Conservation (phyloP, 2,888 invertebrate genomes). For the Heliconius sara region DNA sequence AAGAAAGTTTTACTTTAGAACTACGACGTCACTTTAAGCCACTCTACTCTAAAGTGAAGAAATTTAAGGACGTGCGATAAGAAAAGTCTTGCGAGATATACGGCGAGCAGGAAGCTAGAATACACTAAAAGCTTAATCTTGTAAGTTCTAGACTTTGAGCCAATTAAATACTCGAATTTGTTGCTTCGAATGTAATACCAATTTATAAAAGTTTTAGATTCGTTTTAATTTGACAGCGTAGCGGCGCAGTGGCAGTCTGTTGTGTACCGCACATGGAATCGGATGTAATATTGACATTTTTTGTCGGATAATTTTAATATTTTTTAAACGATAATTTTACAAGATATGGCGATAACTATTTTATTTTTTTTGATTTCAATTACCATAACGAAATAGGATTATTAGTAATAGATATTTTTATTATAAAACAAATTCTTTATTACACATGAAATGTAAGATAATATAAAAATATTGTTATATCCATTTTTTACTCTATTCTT, state of each 20-base stretch:
- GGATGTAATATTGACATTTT: too few relatives aligned
- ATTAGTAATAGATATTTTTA: too few relatives aligned
- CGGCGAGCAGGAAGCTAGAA: slow-evolving; percentile 32
- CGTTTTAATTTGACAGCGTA: too few relatives aligned
- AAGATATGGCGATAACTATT: too few relatives aligned
- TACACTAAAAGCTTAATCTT: slow-evolving; percentile 36
- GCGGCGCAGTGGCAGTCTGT: too few relatives aligned
- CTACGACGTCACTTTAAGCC: not conserved
- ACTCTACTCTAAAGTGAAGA: not conserved
- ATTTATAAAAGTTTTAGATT: too few relatives aligned
- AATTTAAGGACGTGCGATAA: slow-evolving; percentile 7
- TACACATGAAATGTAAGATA: not conserved
- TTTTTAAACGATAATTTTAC: too few relatives aligned
- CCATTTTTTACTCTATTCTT: too few relatives aligned
- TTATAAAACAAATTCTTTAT: not conserved
- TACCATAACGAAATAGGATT: too few relatives aligned
- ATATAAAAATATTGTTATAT: not conserved
- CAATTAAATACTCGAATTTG: slow-evolving; percentile 29
- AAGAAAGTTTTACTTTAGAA: not conserved
- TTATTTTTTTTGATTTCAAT: too few relatives aligned
- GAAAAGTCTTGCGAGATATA: slow-evolving; percentile 9
- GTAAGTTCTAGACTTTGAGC: slow-evolving; percentile 34
- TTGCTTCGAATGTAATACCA: slow-evolving; percentile 8
- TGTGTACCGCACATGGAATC: too few relatives aligned
- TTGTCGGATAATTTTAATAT: too few relatives aligned